Conservation (phyloP, 2,888 invertebrate genomes). For the Resseliella maxima region DNA sequence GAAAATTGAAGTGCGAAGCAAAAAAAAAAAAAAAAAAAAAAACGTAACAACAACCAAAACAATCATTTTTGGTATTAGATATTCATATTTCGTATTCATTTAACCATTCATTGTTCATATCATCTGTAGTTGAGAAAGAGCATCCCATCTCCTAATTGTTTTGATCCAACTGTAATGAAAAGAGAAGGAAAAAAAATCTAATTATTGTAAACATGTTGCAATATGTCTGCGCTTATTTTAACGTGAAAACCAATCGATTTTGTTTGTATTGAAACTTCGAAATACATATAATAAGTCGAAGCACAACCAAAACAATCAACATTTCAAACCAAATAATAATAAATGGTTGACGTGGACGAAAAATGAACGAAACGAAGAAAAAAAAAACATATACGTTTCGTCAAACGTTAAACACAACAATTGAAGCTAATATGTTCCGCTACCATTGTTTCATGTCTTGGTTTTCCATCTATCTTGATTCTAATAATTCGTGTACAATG, state of each 20-base stretch:
- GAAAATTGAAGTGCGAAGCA: slow-evolving; percentile 1
- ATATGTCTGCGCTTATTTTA: neutral
- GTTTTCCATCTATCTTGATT: neutral
- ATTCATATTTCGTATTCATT: neutral
- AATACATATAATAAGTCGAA: neutral
- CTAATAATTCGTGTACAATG: neutral
- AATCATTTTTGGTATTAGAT: neutral
- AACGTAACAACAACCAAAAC: neutral
- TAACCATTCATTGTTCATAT: neutral
- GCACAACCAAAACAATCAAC: neutral
- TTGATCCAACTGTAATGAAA: neutral
- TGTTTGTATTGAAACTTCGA: neutral
- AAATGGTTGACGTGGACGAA: neutral
- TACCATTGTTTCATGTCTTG: neutral
- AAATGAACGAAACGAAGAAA: neutral
- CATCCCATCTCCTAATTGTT: neutral
- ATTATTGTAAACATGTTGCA: slow-evolving; percentile 23
- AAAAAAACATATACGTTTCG: neutral
- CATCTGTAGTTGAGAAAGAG: neutral
- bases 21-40: neutral
- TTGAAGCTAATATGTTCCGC: neutral
- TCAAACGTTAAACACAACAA: neutral
- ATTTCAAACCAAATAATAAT: neutral
- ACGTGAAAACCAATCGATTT: slow-evolving; percentile 4
- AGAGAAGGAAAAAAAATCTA: neutral